Evolutionary conservation across 1,140 invertebrate species (phyloP).

Genomic region (silkworm (Bombyx mori)): DNA sequence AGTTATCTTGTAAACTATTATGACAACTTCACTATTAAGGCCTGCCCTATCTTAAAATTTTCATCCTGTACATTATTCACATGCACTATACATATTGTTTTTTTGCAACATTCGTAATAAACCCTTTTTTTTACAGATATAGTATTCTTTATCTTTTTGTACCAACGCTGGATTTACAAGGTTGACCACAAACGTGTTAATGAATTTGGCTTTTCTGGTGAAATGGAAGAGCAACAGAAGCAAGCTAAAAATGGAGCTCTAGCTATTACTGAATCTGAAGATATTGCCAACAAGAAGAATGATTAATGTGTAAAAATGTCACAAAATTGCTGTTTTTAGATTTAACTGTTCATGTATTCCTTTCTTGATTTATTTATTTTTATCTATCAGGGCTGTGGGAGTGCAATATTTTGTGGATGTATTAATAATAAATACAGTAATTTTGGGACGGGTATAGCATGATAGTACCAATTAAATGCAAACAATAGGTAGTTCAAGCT

Average conservation of each 20-base stretch:
- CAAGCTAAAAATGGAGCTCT: constrained; percentile 42
- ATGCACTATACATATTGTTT: too few species aligned
- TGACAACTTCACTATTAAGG: not conserved
- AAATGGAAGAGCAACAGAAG: constrained; percentile 74
- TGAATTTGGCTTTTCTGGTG: constrained; percentile 94
- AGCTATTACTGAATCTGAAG: constrained; percentile 41
- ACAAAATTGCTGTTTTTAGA: constrained; percentile 6
- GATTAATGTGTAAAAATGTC: constrained; percentile 36
- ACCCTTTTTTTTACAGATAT: constrained; percentile 82
- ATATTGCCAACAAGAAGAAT: constrained; percentile 59
- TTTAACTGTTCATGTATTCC: constrained; percentile 3
- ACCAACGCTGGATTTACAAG: constrained; percentile 98
- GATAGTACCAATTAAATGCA: too few species aligned
- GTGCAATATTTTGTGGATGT: not conserved
- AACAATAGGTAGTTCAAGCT: too few species aligned
- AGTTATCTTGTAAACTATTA: not conserved
- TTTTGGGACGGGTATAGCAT: constrained; percentile 4
- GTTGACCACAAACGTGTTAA: constrained; percentile 95
- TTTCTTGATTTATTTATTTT: constrained; percentile 8
- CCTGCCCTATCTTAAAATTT: not conserved
- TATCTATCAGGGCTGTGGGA: constrained; percentile 1
- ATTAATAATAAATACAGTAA: constrained; percentile 1
- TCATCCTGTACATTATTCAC: too few species aligned
- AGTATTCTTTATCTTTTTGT: constrained; percentile 98
- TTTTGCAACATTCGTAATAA: too few species aligned